Conservation (phyloP, 2,888 invertebrate species). For the Scaptomyza reducta region DNA sequence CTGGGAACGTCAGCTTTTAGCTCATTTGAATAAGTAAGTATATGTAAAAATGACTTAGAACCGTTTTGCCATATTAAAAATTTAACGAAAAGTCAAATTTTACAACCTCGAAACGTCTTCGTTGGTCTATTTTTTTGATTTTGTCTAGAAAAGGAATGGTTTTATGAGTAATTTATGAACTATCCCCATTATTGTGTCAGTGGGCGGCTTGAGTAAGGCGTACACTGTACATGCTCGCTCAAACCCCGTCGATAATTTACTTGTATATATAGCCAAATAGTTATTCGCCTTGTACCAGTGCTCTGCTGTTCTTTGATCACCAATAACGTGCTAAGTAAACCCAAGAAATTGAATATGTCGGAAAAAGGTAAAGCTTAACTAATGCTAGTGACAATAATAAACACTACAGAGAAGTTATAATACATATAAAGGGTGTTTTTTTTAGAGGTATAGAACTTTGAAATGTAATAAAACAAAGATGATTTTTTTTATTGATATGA, state of each 20-base stretch:
- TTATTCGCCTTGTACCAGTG: constrained; percentile 25
- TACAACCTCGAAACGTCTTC: not conserved
- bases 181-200: constrained; percentile 15
- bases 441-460: too few relatives aligned
- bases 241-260: constrained; percentile 42
- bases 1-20: not conserved
- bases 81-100: too few relatives aligned
- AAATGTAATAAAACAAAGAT: too few relatives aligned
- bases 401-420: constrained; percentile 24
- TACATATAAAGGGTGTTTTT: too few relatives aligned
- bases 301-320: constrained; percentile 37
- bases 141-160: constrained; percentile 36
- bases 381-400: constrained; percentile 1
- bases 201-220: constrained; percentile 23
- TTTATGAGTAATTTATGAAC: constrained; percentile 8
- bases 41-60: too few relatives aligned
- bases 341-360: constrained; percentile 53
- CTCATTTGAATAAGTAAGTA: not conserved
- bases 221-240: constrained; percentile 21
- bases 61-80: too few relatives aligned
- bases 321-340: constrained; percentile 29
- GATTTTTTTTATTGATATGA: too few relatives aligned
- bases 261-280: constrained; percentile 10
- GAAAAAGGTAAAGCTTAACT: constrained; percentile 44
- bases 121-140: not conserved